Evolutionary conservation across 2,113 vertebrate genomes (phyloP).

Genomic region (Zingel zingel): DNA sequence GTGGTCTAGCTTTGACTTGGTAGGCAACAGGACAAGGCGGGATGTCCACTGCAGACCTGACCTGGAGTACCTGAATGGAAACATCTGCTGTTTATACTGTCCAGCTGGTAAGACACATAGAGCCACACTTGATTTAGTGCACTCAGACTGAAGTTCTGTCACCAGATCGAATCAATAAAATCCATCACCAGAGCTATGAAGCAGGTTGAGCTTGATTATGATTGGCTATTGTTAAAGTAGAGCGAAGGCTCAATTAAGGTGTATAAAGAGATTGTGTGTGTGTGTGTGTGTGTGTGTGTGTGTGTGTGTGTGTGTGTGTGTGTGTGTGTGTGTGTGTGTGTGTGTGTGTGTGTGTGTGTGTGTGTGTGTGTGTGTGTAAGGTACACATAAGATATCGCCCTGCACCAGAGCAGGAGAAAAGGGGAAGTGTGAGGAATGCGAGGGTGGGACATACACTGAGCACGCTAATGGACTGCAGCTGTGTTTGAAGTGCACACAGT

Average conservation of each 20-base stretch:
- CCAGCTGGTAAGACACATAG: constrained; percentile 73
- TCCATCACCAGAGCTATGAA: constrained; percentile 1
- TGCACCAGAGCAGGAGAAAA: constrained; percentile 39
- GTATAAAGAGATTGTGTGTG: background rate
- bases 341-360: constrained; percentile 7
- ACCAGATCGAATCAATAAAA: background rate
- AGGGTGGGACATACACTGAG: constrained; percentile 56
- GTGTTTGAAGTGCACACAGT: constrained; percentile 76
- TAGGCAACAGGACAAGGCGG: constrained; percentile 1
- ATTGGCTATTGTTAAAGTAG: background rate
- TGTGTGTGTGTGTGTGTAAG: constrained; percentile 50
- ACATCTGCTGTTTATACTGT: constrained; percentile 81
- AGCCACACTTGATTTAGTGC: background rate
- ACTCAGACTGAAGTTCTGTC: constrained; percentile 7
- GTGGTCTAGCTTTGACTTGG: background rate
- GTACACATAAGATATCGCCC: constrained; percentile 43
- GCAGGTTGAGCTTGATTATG: background rate
- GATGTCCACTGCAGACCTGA: constrained; percentile 37
- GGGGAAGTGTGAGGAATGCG: constrained; percentile 72
- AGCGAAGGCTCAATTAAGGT: background rate
- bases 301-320: background rate
- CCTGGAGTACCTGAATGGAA: constrained; percentile 35
- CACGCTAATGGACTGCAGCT: constrained; percentile 53
- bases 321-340: background rate
- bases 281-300: constrained; percentile 7